Evolutionary conservation across 1,140 invertebrate genomes (phyloP).

Genomic region (Caerostris extrusa): DNA sequence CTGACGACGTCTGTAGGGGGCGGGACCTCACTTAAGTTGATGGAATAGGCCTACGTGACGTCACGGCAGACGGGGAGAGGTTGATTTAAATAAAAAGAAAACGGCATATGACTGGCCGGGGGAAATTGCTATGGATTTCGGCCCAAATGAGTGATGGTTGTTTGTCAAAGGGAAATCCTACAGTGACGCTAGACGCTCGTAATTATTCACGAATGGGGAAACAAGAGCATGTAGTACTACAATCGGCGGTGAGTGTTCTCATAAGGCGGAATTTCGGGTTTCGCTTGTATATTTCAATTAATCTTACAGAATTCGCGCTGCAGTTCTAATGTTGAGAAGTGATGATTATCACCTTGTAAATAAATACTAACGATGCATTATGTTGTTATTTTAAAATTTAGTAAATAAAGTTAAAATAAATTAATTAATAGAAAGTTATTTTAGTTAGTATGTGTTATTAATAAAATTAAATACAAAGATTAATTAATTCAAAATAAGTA

Average conservation of each 20-base stretch:
- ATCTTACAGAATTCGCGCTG: background rate
- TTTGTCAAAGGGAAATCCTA: background rate
- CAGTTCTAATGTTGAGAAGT: background rate
- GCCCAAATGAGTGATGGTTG: background rate
- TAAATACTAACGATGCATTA: background rate
- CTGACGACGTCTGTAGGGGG: background rate
- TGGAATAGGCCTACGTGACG: conserved; percentile 23
- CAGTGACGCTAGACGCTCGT: background rate
- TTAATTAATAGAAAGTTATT: background rate
- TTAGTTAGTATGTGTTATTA: background rate
- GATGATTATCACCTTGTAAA: background rate
- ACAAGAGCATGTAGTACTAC: background rate
- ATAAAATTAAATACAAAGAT: too few species aligned
- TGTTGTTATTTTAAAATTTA: background rate
- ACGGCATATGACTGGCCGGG: background rate
- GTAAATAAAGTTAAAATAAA: background rate
- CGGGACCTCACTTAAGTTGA: background rate
- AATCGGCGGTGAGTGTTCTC: background rate
- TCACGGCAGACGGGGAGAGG: conserved; percentile 43
- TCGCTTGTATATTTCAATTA: background rate
- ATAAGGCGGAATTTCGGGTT: background rate
- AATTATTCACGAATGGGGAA: background rate
- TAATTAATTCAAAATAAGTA: too few species aligned
- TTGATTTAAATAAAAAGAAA: conserved; percentile 43
- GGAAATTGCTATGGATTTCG: conserved; percentile 15